A percentile compares a stretch with the other conserved stretches of the same genome.
Evolutionary conservation across 2,888 invertebrate genomes (phyloP).

Genomic region (Synergus itoensis): DNA sequence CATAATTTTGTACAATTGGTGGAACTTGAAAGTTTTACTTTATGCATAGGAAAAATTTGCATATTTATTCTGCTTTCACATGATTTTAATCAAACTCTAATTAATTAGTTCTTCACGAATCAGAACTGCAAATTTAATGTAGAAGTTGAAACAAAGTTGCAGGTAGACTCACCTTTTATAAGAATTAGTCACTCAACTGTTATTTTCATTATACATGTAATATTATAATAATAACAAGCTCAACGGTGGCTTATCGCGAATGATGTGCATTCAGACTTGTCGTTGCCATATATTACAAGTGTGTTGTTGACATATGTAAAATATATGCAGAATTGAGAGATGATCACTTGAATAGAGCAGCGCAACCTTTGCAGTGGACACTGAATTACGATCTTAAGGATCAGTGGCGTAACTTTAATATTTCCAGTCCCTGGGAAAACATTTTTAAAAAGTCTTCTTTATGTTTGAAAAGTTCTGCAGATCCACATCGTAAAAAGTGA

Average conservation of each 20-base stretch:
- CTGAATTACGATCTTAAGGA: constrained; percentile 32
- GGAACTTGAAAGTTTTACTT: too few species aligned
- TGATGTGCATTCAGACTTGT: constrained; percentile 22
- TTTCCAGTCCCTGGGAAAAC: not conserved
- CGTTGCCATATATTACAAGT: constrained; percentile 14
- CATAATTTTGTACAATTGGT: too few species aligned
- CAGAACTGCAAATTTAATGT: too few species aligned
- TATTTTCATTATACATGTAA: not conserved
- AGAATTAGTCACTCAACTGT: not conserved
- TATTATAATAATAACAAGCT: not conserved
- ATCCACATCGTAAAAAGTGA: not conserved
- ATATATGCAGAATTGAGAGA: constrained; percentile 30
- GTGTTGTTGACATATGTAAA: constrained; percentile 40
- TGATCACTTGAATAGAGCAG: constrained; percentile 28
- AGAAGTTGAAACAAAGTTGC: too few species aligned
- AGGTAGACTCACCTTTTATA: too few species aligned
- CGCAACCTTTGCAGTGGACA: constrained; percentile 32
- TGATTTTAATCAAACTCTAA: too few species aligned
- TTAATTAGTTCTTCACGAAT: too few species aligned
- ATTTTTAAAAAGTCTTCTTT: not conserved
- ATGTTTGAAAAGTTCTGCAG: not conserved
- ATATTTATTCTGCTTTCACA: too few species aligned
- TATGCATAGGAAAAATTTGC: too few species aligned
- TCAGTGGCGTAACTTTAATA: constrained; percentile 5
- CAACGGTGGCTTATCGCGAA: constrained; percentile 20